Conservation (phyloP, 1,140 invertebrate genomes). For the Magallana gigas region DNA sequence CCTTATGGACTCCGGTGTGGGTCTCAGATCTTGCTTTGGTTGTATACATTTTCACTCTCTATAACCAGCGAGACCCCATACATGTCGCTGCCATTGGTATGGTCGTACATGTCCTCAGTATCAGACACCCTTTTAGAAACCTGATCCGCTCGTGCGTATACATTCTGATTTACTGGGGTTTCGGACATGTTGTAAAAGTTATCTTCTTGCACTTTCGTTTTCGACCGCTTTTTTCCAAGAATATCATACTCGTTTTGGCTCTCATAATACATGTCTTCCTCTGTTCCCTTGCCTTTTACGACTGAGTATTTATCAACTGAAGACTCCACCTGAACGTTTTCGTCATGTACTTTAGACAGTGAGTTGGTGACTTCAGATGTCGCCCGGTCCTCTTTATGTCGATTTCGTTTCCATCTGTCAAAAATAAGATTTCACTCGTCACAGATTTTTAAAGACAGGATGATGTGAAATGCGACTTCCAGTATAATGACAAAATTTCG, state of each 20-base stretch:
- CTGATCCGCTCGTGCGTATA: background rate
- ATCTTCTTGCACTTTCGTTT: background rate
- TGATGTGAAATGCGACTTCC: no score
- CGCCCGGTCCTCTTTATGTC: no score
- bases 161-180: background rate
- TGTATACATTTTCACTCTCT: background rate
- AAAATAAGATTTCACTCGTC: no score
- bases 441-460: no score
- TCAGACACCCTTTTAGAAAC: slow-evolving; percentile 1
- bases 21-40: background rate
- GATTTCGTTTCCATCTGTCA: no score
- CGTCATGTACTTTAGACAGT: no score
- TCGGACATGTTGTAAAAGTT: background rate
- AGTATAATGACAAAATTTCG: no score
- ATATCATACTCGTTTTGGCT: background rate
- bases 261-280: background rate
- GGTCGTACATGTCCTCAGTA: background rate
- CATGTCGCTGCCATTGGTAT: background rate
- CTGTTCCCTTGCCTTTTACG: no score
- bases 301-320: no score
- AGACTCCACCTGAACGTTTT: no score
- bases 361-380: no score
- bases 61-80: background rate
- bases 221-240: background rate
- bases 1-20: no score